Evolutionary conservation across 2,888 invertebrate species (phyloP).

Genomic region (Chironomus tentans): DNA sequence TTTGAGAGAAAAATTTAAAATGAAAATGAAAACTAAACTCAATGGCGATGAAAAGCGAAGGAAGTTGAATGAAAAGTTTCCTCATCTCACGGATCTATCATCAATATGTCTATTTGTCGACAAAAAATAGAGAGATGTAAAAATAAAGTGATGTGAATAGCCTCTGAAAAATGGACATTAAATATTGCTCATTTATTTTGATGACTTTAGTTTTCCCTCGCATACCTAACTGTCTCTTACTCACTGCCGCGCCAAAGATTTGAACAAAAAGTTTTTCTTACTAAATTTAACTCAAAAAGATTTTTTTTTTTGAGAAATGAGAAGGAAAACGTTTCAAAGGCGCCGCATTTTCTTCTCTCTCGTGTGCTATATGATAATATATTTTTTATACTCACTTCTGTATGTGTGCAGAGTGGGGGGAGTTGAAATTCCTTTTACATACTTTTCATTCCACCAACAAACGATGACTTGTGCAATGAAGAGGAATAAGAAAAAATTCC

Average conservation of each 20-base stretch:
- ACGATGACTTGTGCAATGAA: too few relatives aligned
- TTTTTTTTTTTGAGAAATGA: background rate
- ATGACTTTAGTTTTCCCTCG: background rate
- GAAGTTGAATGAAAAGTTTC: too few relatives aligned
- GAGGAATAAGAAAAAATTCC: background rate
- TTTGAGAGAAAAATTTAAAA: too few relatives aligned
- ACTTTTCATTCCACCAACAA: too few relatives aligned
- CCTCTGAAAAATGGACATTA: background rate
- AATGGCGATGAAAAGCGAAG: too few relatives aligned
- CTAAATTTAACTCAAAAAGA: background rate
- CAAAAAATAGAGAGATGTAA: background rate
- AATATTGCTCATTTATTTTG: conserved; percentile 20
- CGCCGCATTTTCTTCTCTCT: conserved; percentile 7
- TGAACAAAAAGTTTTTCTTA: background rate
- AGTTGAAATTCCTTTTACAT: too few relatives aligned
- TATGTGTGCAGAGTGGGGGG: background rate
- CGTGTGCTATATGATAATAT: background rate
- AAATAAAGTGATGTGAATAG: background rate
- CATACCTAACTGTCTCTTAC: background rate
- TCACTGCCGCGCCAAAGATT: too few relatives aligned
- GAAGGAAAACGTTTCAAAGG: conserved; percentile 6
- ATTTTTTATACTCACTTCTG: too few relatives aligned
- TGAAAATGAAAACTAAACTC: too few relatives aligned
- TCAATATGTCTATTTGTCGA: background rate
- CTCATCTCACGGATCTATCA: background rate